phyloP scores from a whole-genome alignment of 2,888 invertebrate genomes.

The Drosophila peninsularis region DNA sequence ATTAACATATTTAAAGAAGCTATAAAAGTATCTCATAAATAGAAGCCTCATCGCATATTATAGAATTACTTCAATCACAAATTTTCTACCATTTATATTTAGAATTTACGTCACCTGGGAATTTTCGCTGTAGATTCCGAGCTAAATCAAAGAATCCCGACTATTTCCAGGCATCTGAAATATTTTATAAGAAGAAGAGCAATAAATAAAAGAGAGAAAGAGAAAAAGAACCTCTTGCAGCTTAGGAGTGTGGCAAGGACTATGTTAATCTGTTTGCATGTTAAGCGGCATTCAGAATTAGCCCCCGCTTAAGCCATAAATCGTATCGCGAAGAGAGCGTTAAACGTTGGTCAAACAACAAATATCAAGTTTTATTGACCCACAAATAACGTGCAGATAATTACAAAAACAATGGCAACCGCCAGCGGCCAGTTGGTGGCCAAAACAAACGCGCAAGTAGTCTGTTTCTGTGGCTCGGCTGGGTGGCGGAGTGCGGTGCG shows the following conservation, averaged over 20 bases:
- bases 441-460: slow-evolving; percentile 65
- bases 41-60: neutral
- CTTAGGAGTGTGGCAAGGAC: slow-evolving; percentile 21
- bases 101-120: neutral
- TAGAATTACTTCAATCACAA: neutral
- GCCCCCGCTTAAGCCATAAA: slow-evolving; percentile 63
- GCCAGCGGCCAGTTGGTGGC: slow-evolving; percentile 57
- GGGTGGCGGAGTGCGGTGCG: slow-evolving; percentile 3
- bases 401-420: slow-evolving; percentile 73
- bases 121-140: neutral
- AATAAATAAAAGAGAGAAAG: neutral
- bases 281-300: slow-evolving; percentile 66
- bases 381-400: slow-evolving; percentile 80
- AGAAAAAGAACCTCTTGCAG: slow-evolving; percentile 27
- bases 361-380: slow-evolving; percentile 79
- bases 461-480: slow-evolving; percentile 14
- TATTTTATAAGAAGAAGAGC: neutral
- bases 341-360: slow-evolving; percentile 57
- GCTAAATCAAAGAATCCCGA: neutral
- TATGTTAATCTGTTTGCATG: slow-evolving; percentile 65
- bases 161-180: slow-evolving; percentile 1
- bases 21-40: neutral
- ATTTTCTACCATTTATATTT: neutral
- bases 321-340: slow-evolving; percentile 43
- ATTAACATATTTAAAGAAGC: slow-evolving; percentile 43